Percentiles rank a stretch among this genome's conserved stretches.
phyloP scores from a whole-genome alignment of 2,113 vertebrate species.

The Arvicanthis niloticus region DNA sequence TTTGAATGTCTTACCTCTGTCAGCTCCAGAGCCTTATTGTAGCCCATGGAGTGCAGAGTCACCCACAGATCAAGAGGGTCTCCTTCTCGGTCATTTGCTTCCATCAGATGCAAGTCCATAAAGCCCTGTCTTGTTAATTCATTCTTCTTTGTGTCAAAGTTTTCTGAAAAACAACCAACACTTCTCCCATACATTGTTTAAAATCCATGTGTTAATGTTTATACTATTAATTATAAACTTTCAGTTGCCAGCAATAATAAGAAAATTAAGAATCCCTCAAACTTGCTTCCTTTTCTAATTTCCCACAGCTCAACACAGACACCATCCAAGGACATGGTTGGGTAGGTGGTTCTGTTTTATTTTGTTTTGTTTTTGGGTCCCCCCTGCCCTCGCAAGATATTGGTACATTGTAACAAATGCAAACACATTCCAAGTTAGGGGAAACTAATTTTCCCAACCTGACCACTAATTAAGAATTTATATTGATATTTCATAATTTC shows the following conservation, averaged over 20 bases:
- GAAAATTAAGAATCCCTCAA: background rate
- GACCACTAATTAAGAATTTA: constrained; percentile 14
- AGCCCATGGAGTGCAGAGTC: constrained; percentile 95
- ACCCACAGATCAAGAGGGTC: constrained; percentile 94
- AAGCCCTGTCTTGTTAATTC: constrained; percentile 96
- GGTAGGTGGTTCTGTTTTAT: too few relatives aligned
- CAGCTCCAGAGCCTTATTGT: constrained; percentile 92
- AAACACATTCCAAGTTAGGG: constrained; percentile 49
- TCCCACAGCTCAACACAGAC: background rate
- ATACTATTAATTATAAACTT: background rate
- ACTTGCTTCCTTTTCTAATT: background rate
- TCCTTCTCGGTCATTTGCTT: constrained; percentile 93
- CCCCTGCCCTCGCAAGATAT: constrained; percentile 54
- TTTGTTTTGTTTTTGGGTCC: background rate
- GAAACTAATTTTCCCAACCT: constrained; percentile 45
- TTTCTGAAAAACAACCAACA: constrained; percentile 86
- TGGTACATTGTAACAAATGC: background rate
- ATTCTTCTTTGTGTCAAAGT: constrained; percentile 96
- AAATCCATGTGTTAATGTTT: background rate
- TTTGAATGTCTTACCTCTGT: constrained; percentile 87
- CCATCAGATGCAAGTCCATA: constrained; percentile 96
- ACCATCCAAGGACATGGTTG: background rate
- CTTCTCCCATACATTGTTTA: constrained; percentile 33
- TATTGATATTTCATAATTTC: background rate
- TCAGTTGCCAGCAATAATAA: background rate